Evolutionary conservation across 2,888 invertebrate genomes (phyloP), one percentile per base, ranked within the genome.

Genomic region (Autographa pulchrina): DNA sequence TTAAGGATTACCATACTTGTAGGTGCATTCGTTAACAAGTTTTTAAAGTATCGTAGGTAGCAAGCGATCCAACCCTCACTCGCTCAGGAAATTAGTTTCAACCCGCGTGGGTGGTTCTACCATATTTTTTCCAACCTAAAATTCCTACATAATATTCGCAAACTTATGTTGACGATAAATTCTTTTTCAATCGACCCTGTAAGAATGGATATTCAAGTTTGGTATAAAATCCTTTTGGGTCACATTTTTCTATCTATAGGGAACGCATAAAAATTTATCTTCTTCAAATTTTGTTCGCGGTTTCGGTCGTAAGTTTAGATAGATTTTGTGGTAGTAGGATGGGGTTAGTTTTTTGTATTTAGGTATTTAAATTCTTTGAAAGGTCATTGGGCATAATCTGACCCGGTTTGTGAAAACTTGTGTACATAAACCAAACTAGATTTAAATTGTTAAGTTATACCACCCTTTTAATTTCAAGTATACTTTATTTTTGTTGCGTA

Each of bases 81-180:
- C 63, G 68, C 20, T 16, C 58, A 83, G 72, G 74, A 83, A 80
- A 81, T 83, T 68, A 65, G 63, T 70, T 65, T 72, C 63, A n/a
- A 62, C 74, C 81, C 74, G 65, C 71, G 59, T 54, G 3, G 32
- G 65, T 56, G 74, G 54, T 60, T 70, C 32, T 66, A 70, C 48
- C 18, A 59, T 61, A 32, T 52, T 60, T 66, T 70, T 68, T 61
- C 48, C 48, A 62, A 52, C 59, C 61, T 59, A 52, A 62, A 71
- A 81, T 75, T 69, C 64, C 56, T 54, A 62, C 67, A 61, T 72
- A 77, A 75, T 75, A 78, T 81, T 77, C 58, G 48, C 43, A 11
- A 72, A 61, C 66, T 60, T 80, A 74, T 48, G 68, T 68, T 66
- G 32, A 67, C 78, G 70, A 78, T 83, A 78, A 78, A 83, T 83